These are phyloP conservation scores for Numenius arquata DNA, from an alignment of 2,113 vertebrate genomes.

Conservation along the genomic window DNA sequence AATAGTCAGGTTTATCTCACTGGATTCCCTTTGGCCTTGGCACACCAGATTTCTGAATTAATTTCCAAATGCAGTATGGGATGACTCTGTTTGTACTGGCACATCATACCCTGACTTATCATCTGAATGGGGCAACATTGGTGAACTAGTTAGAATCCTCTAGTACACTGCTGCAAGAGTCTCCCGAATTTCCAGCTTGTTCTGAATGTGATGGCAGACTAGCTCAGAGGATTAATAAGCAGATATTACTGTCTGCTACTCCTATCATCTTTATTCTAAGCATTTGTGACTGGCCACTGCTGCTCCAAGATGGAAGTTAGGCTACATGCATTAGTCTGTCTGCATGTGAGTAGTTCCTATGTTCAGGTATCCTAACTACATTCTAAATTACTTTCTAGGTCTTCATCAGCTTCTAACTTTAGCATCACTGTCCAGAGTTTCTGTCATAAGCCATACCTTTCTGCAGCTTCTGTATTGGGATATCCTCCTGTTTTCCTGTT, in stretches of 20 bases:
- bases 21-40: constrained; percentile 3
- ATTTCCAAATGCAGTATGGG: constrained; percentile 33
- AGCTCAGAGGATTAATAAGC: neutral
- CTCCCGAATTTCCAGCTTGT: constrained; percentile 22
- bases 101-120: neutral
- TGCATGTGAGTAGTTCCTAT: neutral
- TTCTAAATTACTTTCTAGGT: neutral
- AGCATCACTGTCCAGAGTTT: neutral
- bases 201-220: neutral
- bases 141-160: neutral
- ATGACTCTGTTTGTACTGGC: constrained; percentile 58
- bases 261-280: neutral
- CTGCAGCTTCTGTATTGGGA: neutral
- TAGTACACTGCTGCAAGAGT: neutral
- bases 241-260: neutral
- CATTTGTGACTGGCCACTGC: neutral
- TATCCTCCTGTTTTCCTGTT: neutral
- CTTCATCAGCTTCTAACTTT: neutral
- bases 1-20: neutral
- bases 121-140: neutral
- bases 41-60: constrained; percentile 15
- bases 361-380: neutral
- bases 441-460: neutral
- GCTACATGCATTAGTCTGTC: neutral
- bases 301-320: neutral